phyloP scores from a whole-genome alignment of 92 coral and sea anemone genomes.

The Meandrina meandrites region DNA sequence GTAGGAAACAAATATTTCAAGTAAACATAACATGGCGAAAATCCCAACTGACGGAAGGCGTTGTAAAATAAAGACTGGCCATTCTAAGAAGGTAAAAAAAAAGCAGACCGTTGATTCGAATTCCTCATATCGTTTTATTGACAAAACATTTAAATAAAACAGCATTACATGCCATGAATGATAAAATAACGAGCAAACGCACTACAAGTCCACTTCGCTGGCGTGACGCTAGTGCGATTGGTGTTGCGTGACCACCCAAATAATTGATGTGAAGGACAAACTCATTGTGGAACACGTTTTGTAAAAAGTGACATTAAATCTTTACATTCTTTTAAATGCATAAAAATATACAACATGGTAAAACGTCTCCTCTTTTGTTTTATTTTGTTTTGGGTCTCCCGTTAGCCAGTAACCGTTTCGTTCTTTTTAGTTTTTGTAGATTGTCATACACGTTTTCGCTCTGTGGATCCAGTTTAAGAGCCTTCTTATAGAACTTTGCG shows the following conservation, averaged over 20 bases:
- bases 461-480: constrained; percentile 71
- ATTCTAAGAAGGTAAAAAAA: neutral
- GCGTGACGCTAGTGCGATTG: neutral
- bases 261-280: neutral
- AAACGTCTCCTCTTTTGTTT: neutral
- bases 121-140: constrained; percentile 6
- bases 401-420: constrained; percentile 37
- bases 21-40: too few species aligned
- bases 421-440: constrained; percentile 72
- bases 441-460: constrained; percentile 76
- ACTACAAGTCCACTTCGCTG: neutral
- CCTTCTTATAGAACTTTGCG: constrained; percentile 59
- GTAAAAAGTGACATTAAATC: neutral
- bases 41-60: too few species aligned
- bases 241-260: neutral
- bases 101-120: neutral
- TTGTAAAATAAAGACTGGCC: too few species aligned
- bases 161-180: constrained; percentile 4
- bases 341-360: constrained; percentile 8
- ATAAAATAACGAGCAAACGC: neutral
- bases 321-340: neutral
- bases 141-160: constrained; percentile 16
- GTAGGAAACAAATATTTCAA: too few species aligned
- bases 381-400: constrained; percentile 16
- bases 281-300: neutral